Evolutionary conservation across 2,797 vertebrate species (phyloP).

Genomic region (Tokudaia tokunoshimensis): DNA sequence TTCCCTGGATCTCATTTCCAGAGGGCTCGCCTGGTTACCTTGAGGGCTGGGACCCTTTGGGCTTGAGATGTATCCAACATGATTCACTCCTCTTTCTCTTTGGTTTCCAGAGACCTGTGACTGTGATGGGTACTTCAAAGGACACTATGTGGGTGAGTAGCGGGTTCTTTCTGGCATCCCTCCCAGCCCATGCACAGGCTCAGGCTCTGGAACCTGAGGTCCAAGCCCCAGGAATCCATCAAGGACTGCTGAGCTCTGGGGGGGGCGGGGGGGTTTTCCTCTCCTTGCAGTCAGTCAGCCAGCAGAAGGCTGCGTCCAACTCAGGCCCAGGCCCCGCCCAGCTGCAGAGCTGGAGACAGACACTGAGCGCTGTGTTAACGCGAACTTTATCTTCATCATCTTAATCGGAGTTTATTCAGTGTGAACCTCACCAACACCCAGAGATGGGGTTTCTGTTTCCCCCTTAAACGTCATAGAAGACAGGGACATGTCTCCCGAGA

Average conservation of each 20-base stretch:
- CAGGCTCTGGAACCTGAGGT: neutral
- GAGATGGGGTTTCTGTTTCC: neutral
- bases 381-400: neutral
- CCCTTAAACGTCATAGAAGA: neutral
- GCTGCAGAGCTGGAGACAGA: neutral
- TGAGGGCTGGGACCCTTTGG: neutral
- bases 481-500: neutral
- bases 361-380: rapidly evolving
- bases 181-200: rapidly evolving
- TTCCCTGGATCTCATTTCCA: neutral
- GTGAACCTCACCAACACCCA: rapidly evolving
- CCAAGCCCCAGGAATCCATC: neutral
- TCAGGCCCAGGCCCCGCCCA: neutral
- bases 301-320: neutral
- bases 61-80: neutral
- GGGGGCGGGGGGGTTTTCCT: no score
- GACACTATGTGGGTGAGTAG: conserved; percentile 95
- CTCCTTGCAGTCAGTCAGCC: neutral
- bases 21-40: neutral
- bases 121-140: conserved; percentile 92
- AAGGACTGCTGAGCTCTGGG: neutral
- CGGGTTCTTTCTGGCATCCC: rapidly evolving
- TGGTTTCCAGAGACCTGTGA: conserved; percentile 93
- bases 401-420: neutral
- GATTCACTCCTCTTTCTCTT: conserved; percentile 77